These are phyloP conservation scores for Sclerurus mexicanus DNA, from an alignment of 2,113 vertebrate genomes.

Conservation along the genomic window DNA sequence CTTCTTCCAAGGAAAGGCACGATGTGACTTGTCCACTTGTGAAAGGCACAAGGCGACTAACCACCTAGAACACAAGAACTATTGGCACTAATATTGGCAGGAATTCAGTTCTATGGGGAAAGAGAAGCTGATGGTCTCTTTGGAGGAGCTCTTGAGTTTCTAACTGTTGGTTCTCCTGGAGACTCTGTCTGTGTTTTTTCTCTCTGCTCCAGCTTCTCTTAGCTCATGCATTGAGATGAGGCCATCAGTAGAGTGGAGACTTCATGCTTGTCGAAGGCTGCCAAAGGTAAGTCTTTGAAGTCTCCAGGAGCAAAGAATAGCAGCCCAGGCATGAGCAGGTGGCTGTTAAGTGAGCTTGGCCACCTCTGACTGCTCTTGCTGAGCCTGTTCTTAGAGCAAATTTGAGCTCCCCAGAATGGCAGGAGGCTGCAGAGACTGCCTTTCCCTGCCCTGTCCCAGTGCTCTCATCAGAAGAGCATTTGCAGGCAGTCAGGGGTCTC, in stretches of 20 bases:
- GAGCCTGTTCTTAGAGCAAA: background rate
- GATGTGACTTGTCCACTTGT: background rate
- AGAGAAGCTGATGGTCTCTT: background rate
- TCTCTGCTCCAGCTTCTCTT: background rate
- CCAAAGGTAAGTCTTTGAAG: background rate
- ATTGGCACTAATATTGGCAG: background rate
- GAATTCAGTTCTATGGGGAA: background rate
- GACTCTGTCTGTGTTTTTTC: background rate
- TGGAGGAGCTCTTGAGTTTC: background rate
- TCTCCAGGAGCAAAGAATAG: background rate
- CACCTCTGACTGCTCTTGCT: background rate
- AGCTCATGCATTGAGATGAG: background rate
- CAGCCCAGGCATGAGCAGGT: background rate
- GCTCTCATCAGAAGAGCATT: background rate
- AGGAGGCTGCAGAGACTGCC: background rate
- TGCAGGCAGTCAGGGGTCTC: background rate
- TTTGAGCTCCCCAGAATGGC: background rate
- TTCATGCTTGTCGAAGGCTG: background rate
- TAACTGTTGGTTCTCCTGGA: background rate
- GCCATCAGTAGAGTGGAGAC: background rate
- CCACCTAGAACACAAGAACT: background rate
- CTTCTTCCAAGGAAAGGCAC: background rate
- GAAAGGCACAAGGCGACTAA: background rate
- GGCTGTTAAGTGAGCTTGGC: background rate
- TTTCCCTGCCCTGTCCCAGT: background rate